A percentile compares a stretch with the other conserved stretches of the same genome.
phyloP scores from a whole-genome alignment of 2,888 invertebrate species.

The Physocephala rufipes region DNA sequence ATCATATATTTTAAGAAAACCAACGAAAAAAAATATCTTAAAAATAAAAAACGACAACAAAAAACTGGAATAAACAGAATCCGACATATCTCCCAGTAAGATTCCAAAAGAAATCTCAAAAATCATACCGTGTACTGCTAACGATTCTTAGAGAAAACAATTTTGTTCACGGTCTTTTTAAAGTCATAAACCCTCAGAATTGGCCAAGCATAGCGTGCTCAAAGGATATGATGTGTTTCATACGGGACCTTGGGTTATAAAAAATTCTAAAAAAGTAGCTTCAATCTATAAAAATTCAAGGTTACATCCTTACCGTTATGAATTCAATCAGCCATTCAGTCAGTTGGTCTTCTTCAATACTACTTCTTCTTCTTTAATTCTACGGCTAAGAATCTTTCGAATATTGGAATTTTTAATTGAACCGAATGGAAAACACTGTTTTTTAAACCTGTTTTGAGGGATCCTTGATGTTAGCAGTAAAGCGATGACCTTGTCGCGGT shows the following conservation, averaged over 20 bases:
- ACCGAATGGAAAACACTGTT: too few relatives aligned
- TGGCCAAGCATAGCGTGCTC: neutral
- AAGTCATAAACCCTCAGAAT: slow-evolving; percentile 12
- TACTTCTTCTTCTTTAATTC: too few relatives aligned
- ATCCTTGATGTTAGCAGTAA: neutral
- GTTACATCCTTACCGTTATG: neutral
- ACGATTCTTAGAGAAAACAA: slow-evolving; percentile 22
- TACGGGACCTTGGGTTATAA: neutral
- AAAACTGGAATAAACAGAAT: slow-evolving; percentile 42
- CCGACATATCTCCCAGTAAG: too few relatives aligned
- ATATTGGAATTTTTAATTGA: too few relatives aligned
- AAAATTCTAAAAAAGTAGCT: slow-evolving; percentile 20
- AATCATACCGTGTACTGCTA: slow-evolving; percentile 40
- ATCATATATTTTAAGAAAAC: slow-evolving; percentile 58
- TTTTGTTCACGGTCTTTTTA: slow-evolving; percentile 20
- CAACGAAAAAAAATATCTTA: slow-evolving; percentile 45
- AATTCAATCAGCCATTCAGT: too few relatives aligned
- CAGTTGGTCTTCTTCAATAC: too few relatives aligned
- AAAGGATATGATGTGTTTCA: neutral
- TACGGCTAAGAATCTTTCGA: too few relatives aligned
- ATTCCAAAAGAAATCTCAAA: slow-evolving; percentile 15
- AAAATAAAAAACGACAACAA: slow-evolving; percentile 6
- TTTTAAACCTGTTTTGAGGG: too few relatives aligned
- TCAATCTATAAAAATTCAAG: slow-evolving; percentile 21
- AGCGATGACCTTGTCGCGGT: neutral